These are phyloP conservation scores for Gymnocephalus cernua DNA, from an alignment of 2,113 vertebrate genomes.

Conservation along the genomic window DNA sequence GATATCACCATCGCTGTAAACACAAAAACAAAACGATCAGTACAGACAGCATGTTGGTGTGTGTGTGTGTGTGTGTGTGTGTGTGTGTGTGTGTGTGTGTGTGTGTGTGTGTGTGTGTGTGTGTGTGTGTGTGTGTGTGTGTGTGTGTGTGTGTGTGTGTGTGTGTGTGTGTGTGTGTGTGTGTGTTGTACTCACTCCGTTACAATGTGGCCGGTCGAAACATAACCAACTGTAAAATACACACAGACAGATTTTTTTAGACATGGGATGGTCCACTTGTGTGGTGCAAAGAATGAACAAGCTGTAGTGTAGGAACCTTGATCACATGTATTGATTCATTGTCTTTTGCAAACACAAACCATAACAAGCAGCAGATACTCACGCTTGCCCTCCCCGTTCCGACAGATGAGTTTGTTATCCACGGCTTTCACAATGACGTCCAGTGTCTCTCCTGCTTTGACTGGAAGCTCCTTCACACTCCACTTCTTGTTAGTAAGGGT, in stretches of 20 bases:
- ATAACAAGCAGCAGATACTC: conserved; percentile 74
- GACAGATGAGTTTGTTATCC: conserved; percentile 90
- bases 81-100: no score
- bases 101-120: background rate
- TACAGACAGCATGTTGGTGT: background rate
- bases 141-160: background rate
- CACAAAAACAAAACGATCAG: conserved; percentile 43
- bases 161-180: background rate
- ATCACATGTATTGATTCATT: background rate
- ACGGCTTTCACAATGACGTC: conserved; percentile 89
- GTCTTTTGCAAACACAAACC: background rate
- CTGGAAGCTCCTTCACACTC: conserved; percentile 86
- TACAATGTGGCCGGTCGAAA: conserved; percentile 83
- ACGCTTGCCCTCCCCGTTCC: conserved; percentile 96
- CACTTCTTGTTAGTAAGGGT: conserved; percentile 85
- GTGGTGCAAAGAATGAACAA: background rate
- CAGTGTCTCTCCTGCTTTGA: conserved; percentile 90
- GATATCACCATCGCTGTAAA: conserved; percentile 91
- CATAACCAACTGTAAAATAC: conserved; percentile 90
- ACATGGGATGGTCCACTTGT: background rate
- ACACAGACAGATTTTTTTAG: conserved; percentile 37
- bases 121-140: background rate
- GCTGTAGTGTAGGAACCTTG: background rate
- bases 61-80: no score
- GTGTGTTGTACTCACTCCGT: conserved; percentile 87